Percentiles rank a stretch among this genome's conserved stretches.
These are phyloP conservation scores for Microplitis deprimator DNA, from an alignment of 2,888 invertebrate species.

Conservation along the genomic window DNA sequence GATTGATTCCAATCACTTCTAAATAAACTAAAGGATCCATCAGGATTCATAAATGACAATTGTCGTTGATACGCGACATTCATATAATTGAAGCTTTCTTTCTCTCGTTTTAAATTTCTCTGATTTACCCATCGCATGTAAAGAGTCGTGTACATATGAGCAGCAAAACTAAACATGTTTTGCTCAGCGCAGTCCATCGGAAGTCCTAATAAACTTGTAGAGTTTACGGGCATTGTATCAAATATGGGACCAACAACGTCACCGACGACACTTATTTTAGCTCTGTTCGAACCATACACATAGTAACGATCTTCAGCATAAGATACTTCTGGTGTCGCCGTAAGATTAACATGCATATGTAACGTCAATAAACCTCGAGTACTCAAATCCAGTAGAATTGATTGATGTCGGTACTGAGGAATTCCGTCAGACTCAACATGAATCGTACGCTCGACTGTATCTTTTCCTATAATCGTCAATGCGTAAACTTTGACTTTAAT, in stretches of 20 bases:
- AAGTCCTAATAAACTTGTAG: slow-evolving; percentile 83
- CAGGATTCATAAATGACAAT: slow-evolving; percentile 89
- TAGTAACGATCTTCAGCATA: slow-evolving; percentile 93
- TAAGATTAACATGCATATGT: slow-evolving; percentile 91
- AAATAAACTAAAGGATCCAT: slow-evolving; percentile 93
- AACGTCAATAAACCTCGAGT: slow-evolving; percentile 81
- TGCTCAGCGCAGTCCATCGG: slow-evolving; percentile 96
- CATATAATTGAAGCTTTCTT: slow-evolving; percentile 87
- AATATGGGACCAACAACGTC: slow-evolving; percentile 95
- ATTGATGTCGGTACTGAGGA: slow-evolving; percentile 93
- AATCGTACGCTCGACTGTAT: slow-evolving; percentile 78
- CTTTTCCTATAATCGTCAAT: slow-evolving; percentile 81
- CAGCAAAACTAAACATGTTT: slow-evolving; percentile 96
- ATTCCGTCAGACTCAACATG: slow-evolving; percentile 91
- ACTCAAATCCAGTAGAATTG: slow-evolving; percentile 91
- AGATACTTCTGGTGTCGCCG: slow-evolving; percentile 92
- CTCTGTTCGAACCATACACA: slow-evolving; percentile 92
- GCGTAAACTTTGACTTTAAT: slow-evolving; percentile 85
- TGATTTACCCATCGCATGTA: slow-evolving; percentile 94
- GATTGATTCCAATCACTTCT: slow-evolving; percentile 95
- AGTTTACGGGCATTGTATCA: slow-evolving; percentile 92
- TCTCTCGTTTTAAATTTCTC: slow-evolving; percentile 85
- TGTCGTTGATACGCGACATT: slow-evolving; percentile 93
- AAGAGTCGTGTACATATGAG: slow-evolving; percentile 90
- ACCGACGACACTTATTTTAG: slow-evolving; percentile 86